These are phyloP conservation scores for Eremobia ochroleuca DNA, from an alignment of 2,888 invertebrate species.

Conservation along the genomic window DNA sequence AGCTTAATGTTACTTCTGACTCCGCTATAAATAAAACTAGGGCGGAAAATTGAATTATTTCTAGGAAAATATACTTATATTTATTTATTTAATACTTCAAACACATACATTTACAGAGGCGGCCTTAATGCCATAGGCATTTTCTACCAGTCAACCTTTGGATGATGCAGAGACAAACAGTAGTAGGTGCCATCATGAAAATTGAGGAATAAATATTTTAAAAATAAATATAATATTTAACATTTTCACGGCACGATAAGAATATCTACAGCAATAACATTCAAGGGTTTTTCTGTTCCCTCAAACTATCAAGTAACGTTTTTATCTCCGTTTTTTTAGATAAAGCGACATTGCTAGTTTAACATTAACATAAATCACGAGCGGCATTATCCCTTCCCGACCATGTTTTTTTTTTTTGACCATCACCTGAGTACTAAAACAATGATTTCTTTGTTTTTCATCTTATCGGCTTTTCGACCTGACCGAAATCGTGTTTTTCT, in stretches of 20 bases:
- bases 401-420: conserved; percentile 55
- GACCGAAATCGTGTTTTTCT: conserved; percentile 38
- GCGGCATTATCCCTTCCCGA: conserved; percentile 51
- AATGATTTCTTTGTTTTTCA: conserved; percentile 49
- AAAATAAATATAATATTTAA: conserved; percentile 7
- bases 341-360: conserved; percentile 52
- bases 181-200: too few relatives aligned
- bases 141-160: too few relatives aligned
- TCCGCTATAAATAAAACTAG: conserved; percentile 4
- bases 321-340: conserved; percentile 28
- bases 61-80: not conserved
- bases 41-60: not conserved
- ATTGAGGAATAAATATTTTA: too few relatives aligned
- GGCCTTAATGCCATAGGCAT: too few relatives aligned
- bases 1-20: conserved; percentile 29
- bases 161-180: too few relatives aligned
- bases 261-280: conserved; percentile 4
- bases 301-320: conserved; percentile 24
- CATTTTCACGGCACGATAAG: not conserved
- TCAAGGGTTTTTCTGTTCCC: conserved; percentile 14
- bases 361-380: conserved; percentile 57
- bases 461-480: conserved; percentile 42
- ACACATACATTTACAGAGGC: too few relatives aligned
- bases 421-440: conserved; percentile 48
- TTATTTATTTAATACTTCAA: too few relatives aligned